These are phyloP conservation scores for Patagioenas fasciata DNA, from an alignment of 2,113 vertebrate genomes.

Conservation along the genomic window DNA sequence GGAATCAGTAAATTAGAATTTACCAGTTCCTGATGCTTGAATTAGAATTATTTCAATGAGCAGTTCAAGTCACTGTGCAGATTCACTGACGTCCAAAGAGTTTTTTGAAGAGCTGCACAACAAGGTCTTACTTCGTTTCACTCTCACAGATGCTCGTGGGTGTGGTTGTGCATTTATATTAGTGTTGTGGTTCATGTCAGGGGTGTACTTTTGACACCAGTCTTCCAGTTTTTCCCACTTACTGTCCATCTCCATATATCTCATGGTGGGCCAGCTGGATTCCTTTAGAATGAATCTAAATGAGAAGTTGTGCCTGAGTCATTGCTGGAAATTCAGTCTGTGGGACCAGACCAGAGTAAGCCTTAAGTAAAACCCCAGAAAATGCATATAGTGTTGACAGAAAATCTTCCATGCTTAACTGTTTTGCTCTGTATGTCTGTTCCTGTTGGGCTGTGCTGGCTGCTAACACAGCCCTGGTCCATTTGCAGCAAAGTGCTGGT, in stretches of 20 bases:
- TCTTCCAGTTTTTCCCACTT: conserved; percentile 27
- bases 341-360: background rate
- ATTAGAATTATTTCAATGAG: background rate
- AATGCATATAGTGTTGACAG: background rate
- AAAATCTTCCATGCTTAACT: background rate
- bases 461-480: background rate
- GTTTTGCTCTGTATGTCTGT: background rate
- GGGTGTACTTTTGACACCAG: background rate
- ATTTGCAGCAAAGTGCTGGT: background rate
- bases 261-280: background rate
- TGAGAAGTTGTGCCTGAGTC: background rate
- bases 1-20: background rate
- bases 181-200: background rate
- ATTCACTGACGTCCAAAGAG: background rate
- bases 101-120: background rate
- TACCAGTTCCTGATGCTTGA: background rate
- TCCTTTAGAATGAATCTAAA: conserved; percentile 8
- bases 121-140: background rate
- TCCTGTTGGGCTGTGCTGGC: background rate
- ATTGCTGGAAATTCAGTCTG: background rate
- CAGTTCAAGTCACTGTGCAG: background rate
- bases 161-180: background rate
- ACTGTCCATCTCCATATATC: background rate
- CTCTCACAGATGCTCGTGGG: background rate
- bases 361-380: background rate